Percentiles rank a stretch among this genome's conserved stretches.
These are phyloP conservation scores for Meriones unguiculatus DNA, from an alignment of 2,113 vertebrate genomes.

Conservation along the genomic window DNA sequence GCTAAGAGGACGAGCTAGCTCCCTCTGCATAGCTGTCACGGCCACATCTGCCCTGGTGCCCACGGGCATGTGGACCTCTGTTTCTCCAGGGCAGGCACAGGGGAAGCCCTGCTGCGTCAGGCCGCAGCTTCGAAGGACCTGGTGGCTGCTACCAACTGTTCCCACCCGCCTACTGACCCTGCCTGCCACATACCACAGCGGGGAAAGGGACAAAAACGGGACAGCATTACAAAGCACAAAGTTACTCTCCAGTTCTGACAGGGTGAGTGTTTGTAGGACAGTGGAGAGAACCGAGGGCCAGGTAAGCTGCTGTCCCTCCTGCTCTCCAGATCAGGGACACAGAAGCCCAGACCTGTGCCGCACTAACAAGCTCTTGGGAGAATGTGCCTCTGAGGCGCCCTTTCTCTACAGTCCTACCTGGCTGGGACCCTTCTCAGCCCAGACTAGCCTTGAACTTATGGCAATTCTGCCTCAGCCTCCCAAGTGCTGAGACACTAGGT, in stretches of 20 bases:
- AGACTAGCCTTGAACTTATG: neutral
- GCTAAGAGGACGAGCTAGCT: neutral
- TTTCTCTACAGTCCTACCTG: neutral
- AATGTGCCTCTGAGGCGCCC: too few relatives aligned
- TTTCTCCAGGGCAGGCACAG: neutral
- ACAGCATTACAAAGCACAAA: neutral
- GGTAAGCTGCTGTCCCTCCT: neutral
- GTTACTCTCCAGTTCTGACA: neutral
- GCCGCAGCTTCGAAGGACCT: neutral
- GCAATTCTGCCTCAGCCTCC: neutral
- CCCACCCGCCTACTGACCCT: neutral
- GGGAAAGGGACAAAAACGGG: neutral
- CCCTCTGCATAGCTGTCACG: too few relatives aligned
- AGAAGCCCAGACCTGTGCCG: neutral
- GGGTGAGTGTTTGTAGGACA: neutral
- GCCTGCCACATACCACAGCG: neutral
- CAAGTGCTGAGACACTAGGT: neutral
- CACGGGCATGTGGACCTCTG: neutral
- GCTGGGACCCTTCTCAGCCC: too few relatives aligned
- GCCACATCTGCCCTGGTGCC: neutral
- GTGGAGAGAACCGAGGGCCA: neutral
- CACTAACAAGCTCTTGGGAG: too few relatives aligned
- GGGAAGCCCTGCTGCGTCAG: neutral
- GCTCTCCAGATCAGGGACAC: neutral
- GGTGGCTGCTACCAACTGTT: neutral